Evolutionary conservation across 2,797 vertebrate genomes (phyloP).

Genomic region (Sternotherus odoratus): DNA sequence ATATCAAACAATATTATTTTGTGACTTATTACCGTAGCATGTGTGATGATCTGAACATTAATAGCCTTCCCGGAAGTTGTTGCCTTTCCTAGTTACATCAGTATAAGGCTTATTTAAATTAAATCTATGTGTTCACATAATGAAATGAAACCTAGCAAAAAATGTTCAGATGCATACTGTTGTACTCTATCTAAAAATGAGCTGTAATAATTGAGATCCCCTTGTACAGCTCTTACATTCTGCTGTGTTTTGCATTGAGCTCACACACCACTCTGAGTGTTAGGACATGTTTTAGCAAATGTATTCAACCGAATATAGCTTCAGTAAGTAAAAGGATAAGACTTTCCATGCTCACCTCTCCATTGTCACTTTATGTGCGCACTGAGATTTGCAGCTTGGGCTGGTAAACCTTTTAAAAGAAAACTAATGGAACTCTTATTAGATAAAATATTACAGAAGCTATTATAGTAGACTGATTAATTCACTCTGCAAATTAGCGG

Average conservation of each 20-base stretch:
- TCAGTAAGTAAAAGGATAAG: constrained; percentile 14
- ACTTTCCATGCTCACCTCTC: constrained; percentile 39
- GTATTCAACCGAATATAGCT: neutral
- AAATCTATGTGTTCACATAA: neutral
- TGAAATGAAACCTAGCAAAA: neutral
- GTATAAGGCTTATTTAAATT: constrained; percentile 13
- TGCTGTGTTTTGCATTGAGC: constrained; percentile 21
- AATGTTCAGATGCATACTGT: constrained; percentile 55
- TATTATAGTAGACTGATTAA: constrained; percentile 11
- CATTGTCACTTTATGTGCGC: constrained; percentile 34
- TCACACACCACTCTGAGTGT: constrained; percentile 51
- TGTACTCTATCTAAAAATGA: constrained; percentile 61
- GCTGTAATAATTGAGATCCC: constrained; percentile 46
- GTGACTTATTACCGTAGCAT: neutral
- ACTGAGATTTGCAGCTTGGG: constrained; percentile 36
- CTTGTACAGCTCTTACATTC: constrained; percentile 31
- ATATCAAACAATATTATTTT: neutral
- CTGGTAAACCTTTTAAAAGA: constrained; percentile 46
- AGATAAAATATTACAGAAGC: constrained; percentile 7
- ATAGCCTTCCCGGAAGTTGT: neutral
- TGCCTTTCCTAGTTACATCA: neutral
- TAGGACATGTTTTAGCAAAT: neutral
- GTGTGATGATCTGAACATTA: neutral
- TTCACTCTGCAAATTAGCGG: constrained; percentile 10
- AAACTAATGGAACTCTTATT: constrained; percentile 39